Evolutionary conservation across 2,797 vertebrate genomes (phyloP).

Genomic region (Hydrocynus forskahlii): DNA sequence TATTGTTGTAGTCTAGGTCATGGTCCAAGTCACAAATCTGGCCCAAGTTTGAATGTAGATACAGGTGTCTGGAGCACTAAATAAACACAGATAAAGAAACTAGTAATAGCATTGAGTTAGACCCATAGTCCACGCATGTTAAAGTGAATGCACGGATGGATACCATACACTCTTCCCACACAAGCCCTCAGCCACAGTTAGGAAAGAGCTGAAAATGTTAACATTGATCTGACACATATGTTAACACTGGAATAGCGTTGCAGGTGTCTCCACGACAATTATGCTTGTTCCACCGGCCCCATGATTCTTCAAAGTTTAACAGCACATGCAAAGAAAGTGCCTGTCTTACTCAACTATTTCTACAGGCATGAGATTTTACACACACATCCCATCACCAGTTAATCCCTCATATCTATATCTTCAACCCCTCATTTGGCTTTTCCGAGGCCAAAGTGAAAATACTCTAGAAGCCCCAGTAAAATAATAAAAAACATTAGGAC

Average conservation of each 20-base stretch:
- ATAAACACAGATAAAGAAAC: too few relatives aligned
- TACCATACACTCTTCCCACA: background rate
- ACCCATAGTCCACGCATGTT: background rate
- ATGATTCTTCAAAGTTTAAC: slow-evolving; percentile 41
- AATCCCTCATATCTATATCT: slow-evolving; percentile 65
- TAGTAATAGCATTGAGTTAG: background rate
- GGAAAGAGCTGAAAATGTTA: slow-evolving; percentile 37
- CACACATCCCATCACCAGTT: slow-evolving; percentile 55
- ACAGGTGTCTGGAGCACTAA: too few relatives aligned
- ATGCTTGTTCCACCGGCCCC: slow-evolving; percentile 26
- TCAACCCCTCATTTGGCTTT: slow-evolving; percentile 47
- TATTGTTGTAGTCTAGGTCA: too few relatives aligned
- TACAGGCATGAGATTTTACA: slow-evolving; percentile 46
- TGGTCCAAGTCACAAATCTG: too few relatives aligned
- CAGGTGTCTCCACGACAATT: slow-evolving; percentile 49
- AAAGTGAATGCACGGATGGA: background rate
- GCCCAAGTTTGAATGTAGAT: too few relatives aligned
- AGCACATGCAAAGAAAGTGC: slow-evolving; percentile 40
- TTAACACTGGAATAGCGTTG: slow-evolving; percentile 31
- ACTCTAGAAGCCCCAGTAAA: slow-evolving; percentile 61
- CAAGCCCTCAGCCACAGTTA: background rate
- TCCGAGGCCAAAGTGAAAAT: slow-evolving; percentile 60
- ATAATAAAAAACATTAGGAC: slow-evolving; percentile 63
- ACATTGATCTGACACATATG: slow-evolving; percentile 31
- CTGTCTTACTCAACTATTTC: slow-evolving; percentile 52